Base-by-base conservation (phyloP, 2,113 vertebrate genomes). In the Pleuronectes platessa region DNA sequence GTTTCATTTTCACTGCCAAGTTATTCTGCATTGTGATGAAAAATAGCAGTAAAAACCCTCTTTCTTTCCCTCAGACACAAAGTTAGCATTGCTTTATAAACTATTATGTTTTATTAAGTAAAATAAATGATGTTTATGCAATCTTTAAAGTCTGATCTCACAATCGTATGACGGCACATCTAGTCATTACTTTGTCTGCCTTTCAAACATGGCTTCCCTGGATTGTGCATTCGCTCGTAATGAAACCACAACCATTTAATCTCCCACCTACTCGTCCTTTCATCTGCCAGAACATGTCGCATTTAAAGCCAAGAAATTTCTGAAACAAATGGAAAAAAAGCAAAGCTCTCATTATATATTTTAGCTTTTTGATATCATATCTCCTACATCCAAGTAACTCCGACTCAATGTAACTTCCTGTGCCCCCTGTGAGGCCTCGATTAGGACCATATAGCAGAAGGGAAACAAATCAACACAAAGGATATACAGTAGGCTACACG, bases 1-100 rank as follows among this genome's bases (percentile, higher is more conserved):
- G 73, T 80, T 82, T 82, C 71, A 51, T 73, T 82, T 88, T 81
- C 61, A 74, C 51, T 26, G 45, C 58, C 54, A 42, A 53, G 21
- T 58, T 76, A 40, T 74, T 71, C 14, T 72, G 53, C 64, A n/a
- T 21, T 42, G 62, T 37, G 65, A 63, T 61, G 23, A 11, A 17
- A 69, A 87, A 67, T 27, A 15, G 47, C 18, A 55, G 8, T 10
- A 59, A 54, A 62, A 24, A 7, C 6, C 21, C 23, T 20, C 15
- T 18, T 11, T 37, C 64, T 53, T 23, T 51, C 17, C 47, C 8
- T 70, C 17, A 12, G 49, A 76, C 76, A 42, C 17, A 54, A 49
- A 23, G 37, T 45, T 53, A 42, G 7, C 3, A 53, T 61, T 53
- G 13, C 20, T 56, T 13, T 35, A 62, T 56, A 26, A 77, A 21